Percentiles rank a stretch among this genome's conserved stretches.
These are phyloP conservation scores for Micrasema minimum DNA, from an alignment of 1,140 invertebrate genomes.

Conservation along the genomic window DNA sequence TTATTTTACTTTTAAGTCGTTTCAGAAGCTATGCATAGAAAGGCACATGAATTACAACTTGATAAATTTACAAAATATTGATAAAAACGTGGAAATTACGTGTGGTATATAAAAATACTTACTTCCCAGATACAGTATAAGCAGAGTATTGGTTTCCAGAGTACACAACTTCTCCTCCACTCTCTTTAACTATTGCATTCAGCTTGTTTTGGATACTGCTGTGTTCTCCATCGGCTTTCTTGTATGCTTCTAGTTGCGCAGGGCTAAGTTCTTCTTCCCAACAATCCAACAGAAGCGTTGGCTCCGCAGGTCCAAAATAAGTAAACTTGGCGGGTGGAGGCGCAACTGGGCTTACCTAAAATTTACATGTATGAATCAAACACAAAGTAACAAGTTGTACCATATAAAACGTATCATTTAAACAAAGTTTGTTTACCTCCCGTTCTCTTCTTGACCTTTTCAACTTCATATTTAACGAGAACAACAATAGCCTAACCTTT, in stretches of 20 bases:
- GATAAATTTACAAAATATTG: too few species aligned
- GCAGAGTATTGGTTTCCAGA: conserved; percentile 71
- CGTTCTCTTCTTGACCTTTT: conserved; percentile 38
- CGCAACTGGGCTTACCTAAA: conserved; percentile 24
- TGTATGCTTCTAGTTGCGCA: conserved; percentile 67
- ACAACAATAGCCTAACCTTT: conserved; percentile 28
- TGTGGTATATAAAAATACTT: conserved; percentile 48
- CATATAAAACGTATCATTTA: conserved; percentile 1
- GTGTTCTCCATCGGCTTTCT: conserved; percentile 70
- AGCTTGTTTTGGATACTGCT: conserved; percentile 70
- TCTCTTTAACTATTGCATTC: conserved; percentile 67
- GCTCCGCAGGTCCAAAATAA: conserved; percentile 65
- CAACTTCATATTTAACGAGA: conserved; percentile 40
- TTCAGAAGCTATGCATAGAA: too few species aligned
- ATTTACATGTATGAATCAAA: conserved; percentile 7
- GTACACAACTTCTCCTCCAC: conserved; percentile 71
- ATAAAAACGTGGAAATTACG: too few species aligned
- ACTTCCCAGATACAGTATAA: conserved; percentile 69
- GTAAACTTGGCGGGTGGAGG: neutral
- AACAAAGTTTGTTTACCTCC: conserved; percentile 24
- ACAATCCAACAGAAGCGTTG: conserved; percentile 74
- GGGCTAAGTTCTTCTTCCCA: conserved; percentile 75
- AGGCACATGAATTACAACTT: too few species aligned
- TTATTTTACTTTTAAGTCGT: too few species aligned
- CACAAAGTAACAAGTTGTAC: neutral